Base-by-base conservation (phyloP, 2,113 vertebrate genomes). In the Rhipidura dahli region DNA sequence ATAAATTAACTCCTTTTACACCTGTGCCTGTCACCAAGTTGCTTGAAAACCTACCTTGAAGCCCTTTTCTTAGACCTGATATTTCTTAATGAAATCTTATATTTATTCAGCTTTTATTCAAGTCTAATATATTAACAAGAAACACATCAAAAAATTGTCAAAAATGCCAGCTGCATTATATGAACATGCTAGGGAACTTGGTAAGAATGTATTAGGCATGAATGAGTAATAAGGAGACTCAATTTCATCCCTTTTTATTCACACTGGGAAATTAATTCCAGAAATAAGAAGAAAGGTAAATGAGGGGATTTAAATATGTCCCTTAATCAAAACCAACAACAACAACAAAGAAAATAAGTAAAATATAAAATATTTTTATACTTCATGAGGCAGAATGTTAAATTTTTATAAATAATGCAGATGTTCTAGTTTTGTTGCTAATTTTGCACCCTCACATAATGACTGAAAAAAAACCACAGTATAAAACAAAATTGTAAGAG, bases 401-500 rank as follows among this genome's bases (percentile, higher is more conserved):
- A 80, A 14, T 31, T n/a, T 72, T 17, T 81, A 57, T 69, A 49
- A 72, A 80, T 26, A 80, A 68, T 30, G 4, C 15, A 3, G n/a
- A 4, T 27, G 13, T 66, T 33, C 12, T 59, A 39, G 21, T 35
- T 87, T 72, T 9, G 17, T 90, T 89, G 23, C 37, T 92, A 57
- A 84, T 94, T 94, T 97, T 51, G 26, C 50, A 89, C 35, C 40
- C 88, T 2, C 10, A 78, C 47, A 63, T 72, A 81, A 86, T 83
- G 70, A 56, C 51, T 93, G 71, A 94, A 93, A 16, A n/a, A 75
- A 82, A 71, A 68, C 27, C 7, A 37, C 13, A 33, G 2, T 50
- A 51, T 42, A 92, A 97, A 88, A 68, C 33, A 94, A 89, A 95
- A 87, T 45, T 92, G 7, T 30, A 80, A 94, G 37, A 96, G 68